Base-by-base conservation (phyloP, 2,888 invertebrate species). In the Apamea crenata region DNA sequence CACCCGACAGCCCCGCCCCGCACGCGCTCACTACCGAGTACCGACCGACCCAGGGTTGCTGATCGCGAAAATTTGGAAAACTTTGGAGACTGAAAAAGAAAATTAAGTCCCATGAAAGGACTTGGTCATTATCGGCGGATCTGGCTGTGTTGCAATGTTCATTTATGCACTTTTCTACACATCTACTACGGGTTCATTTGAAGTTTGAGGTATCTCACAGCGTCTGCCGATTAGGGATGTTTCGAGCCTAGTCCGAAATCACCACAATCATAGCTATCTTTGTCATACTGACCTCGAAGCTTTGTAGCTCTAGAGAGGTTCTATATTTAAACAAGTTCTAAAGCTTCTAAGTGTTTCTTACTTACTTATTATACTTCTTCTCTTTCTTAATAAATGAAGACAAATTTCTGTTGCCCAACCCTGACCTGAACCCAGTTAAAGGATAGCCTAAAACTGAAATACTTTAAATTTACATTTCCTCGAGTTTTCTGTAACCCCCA, bases 21-120 rank as follows among this genome's bases (percentile, higher is more conserved):
- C 67, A 77, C 81, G 61, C 74, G 68, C 74, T 76, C 77, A 56
- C 81, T 82, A 77, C 77, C n/a, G n/a, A n/a, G n/a, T n/a, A n/a
- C n/a, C n/a, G n/a, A n/a, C n/a, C 36, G 32, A 29, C 59, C 67
- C 68, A 82, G 89, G 88, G 88, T 88, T 89, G 87, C 85, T 76
- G 59, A n/a, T 25, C 2, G 25, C 10, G 68, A 82, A 89, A 83
- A 83, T 68, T 72, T 4, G 32, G 74, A 79, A 83, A 83, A 47
- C 53, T 66, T 47, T 76, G 25, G 21, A 12, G 21, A 10, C 18
- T 76, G 16, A 6, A 21, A 70, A 63, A 50, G 18, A 61, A 59
- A 59, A 59, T 50, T 44, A n/a, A 32, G 29, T 7, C 6, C 16
- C 1, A 16, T 70, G n/a, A 5, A 29, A 61, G 7, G 14, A 32